These are phyloP conservation scores for Xiphorhynchus elegans DNA, from an alignment of 2,113 vertebrate genomes.

Conservation along the genomic window DNA sequence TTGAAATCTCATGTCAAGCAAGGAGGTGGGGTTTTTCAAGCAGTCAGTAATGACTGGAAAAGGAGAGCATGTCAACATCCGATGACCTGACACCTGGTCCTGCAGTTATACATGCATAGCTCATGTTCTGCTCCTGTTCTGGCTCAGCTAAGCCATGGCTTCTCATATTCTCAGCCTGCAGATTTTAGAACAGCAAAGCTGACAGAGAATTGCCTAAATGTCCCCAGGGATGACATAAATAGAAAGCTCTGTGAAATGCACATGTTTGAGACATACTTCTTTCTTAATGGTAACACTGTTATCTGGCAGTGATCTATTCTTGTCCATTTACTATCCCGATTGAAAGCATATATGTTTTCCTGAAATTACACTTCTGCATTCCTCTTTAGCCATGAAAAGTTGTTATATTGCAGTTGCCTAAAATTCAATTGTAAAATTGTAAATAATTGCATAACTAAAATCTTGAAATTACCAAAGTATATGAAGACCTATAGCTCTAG, in stretches of 20 bases:
- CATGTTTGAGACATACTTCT: background rate
- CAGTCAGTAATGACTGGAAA: background rate
- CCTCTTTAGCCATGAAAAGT: background rate
- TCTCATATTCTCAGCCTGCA: background rate
- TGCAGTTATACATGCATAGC: background rate
- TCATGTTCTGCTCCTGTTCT: background rate
- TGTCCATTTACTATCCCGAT: background rate
- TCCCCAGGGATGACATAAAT: background rate
- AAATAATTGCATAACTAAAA: background rate
- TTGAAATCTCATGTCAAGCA: background rate
- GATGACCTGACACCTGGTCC: background rate
- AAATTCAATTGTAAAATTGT: background rate
- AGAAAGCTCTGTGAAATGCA: background rate
- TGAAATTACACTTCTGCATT: background rate
- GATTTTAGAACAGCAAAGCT: background rate
- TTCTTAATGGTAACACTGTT: background rate
- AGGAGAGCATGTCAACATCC: background rate
- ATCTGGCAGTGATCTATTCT: background rate
- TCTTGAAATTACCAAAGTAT: background rate
- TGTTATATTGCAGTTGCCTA: background rate
- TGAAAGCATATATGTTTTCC: background rate
- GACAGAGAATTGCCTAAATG: background rate
- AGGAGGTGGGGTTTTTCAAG: background rate
- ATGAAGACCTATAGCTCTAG: background rate
- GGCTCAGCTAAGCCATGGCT: background rate